Conservation (phyloP, 2,113 vertebrate genomes). For the Mastomys natalensis region DNA sequence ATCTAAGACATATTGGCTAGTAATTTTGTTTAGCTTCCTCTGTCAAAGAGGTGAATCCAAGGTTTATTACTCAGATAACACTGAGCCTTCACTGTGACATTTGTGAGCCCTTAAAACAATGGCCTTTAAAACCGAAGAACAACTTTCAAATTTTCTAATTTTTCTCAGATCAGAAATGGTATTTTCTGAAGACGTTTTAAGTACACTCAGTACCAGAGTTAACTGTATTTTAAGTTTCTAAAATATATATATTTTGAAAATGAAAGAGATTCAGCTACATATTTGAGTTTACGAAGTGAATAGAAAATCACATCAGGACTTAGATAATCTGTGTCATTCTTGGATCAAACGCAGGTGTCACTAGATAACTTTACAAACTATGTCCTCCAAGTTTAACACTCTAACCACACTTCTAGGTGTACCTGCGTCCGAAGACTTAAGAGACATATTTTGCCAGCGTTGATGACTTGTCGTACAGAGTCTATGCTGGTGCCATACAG, state of each 20-base stretch:
- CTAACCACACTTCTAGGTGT: conserved; percentile 67
- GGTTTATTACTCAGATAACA: conserved; percentile 39
- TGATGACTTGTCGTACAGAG: conserved; percentile 94
- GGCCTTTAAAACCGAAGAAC: conserved; percentile 14
- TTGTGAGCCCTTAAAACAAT: background rate
- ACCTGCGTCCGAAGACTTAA: conserved; percentile 96
- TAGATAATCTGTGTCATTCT: conserved; percentile 25
- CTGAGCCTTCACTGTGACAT: background rate
- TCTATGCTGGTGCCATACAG: conserved; percentile 97
- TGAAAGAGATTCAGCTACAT: conserved; percentile 32
- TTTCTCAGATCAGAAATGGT: conserved; percentile 4
- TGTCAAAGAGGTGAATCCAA: background rate
- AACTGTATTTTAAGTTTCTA: conserved; percentile 5
- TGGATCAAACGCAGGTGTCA: conserved; percentile 14
- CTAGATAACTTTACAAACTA: conserved; percentile 34
- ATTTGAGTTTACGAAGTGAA: conserved; percentile 4
- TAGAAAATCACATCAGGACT: background rate
- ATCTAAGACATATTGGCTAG: background rate
- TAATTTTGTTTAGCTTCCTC: conserved; percentile 49
- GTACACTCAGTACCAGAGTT: background rate
- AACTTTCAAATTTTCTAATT: conserved; percentile 4
- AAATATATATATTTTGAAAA: conserved; percentile 41
- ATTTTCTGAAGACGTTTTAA: conserved; percentile 41
- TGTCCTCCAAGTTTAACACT: conserved; percentile 26
- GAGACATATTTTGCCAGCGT: conserved; percentile 95